phyloP scores from a whole-genome alignment of 2,113 vertebrate species.

The Caretta caretta region DNA sequence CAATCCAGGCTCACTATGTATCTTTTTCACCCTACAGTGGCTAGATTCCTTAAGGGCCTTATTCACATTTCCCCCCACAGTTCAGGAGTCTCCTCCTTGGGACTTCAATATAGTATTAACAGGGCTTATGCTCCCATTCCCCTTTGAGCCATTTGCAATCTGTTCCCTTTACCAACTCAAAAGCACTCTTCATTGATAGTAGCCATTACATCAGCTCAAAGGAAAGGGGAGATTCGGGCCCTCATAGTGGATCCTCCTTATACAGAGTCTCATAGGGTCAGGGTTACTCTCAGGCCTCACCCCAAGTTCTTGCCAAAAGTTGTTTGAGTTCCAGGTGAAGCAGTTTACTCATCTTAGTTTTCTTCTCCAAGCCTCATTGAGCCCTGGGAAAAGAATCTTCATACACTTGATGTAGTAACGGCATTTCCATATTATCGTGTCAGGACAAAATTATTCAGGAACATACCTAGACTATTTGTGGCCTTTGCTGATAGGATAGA shows the following conservation, averaged over 20 bases:
- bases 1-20: background rate
- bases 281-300: background rate
- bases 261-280: background rate
- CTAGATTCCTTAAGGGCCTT: background rate
- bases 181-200: background rate
- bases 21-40: background rate
- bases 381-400: background rate
- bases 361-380: background rate
- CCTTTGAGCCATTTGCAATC: background rate
- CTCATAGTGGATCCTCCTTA: background rate
- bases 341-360: background rate
- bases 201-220: background rate
- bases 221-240: background rate
- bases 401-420: background rate
- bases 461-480: no score
- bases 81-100: background rate
- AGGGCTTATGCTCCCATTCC: background rate
- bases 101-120: background rate
- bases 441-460: no score
- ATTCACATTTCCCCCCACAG: background rate
- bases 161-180: background rate
- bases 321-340: background rate
- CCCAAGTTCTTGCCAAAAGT: background rate
- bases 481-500: no score
- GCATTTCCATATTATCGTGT: background rate